Evolutionary conservation across 1,140 invertebrate genomes (phyloP).

Genomic region (Mylabris phalerata): DNA sequence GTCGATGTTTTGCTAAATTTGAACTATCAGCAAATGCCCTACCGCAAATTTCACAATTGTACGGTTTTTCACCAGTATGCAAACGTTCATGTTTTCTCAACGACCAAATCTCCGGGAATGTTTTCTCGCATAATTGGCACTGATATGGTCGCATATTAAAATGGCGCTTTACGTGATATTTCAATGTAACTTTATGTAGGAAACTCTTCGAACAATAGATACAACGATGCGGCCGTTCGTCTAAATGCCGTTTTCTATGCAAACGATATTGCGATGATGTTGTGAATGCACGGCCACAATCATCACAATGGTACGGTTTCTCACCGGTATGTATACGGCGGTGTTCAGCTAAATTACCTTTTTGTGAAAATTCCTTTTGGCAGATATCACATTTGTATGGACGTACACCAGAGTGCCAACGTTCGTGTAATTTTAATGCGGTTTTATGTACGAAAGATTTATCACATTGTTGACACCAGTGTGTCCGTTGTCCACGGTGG

Average conservation of each 20-base stretch:
- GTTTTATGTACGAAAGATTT: constrained; percentile 69
- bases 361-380: constrained; percentile 55
- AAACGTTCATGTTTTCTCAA: constrained; percentile 59
- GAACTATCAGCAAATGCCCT: constrained; percentile 67
- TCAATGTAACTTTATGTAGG: constrained; percentile 58
- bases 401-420: constrained; percentile 40
- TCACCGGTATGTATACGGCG: constrained; percentile 43
- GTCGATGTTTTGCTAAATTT: constrained; percentile 58
- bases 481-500: constrained; percentile 65
- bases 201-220: constrained; percentile 51
- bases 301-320: constrained; percentile 55
- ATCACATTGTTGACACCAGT: constrained; percentile 67
- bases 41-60: constrained; percentile 64
- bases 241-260: constrained; percentile 53
- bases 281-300: constrained; percentile 63
- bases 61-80: constrained; percentile 71
- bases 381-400: constrained; percentile 55
- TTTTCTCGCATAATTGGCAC: constrained; percentile 40
- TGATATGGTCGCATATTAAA: constrained; percentile 55
- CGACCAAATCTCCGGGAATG: constrained; percentile 52
- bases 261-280: constrained; percentile 59
- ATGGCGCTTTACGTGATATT: constrained; percentile 55
- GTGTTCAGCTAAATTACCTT: constrained; percentile 55
- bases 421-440: constrained; percentile 59
- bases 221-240: constrained; percentile 54